Base-by-base conservation (phyloP, 2,113 vertebrate genomes). In the Paedocypris sp. region DNA sequence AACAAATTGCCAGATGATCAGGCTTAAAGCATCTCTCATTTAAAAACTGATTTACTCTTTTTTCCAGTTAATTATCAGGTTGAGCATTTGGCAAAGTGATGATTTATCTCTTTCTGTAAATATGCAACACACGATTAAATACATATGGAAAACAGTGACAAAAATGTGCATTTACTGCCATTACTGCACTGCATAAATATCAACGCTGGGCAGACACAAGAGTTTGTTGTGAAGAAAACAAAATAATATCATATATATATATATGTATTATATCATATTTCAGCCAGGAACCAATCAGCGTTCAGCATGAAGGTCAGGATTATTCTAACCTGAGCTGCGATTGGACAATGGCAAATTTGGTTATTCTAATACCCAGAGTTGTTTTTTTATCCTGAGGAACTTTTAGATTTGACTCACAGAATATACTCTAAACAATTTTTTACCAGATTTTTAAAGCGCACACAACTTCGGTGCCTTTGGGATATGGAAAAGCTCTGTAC, bases 401-500 rank as follows among this genome's bases (percentile, higher is more conserved):
- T n/a, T n/a, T n/a, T n/a, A n/a, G 53, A 19, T 53, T 31, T 31
- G 22, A 19, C 31, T 25, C 59, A 58, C 22, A 62, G 47, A 64
- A 64, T 69, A 53, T 60, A 70, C 32, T 53, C 50, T 53, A 29
- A 56, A 65, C 60, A 20, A 54, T 60, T 60, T 50, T 38, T n/a
- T 41, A 46, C 59, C 16, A 5, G 36, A 35, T 62, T 47, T 56
- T 64, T 60, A 26, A 57, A 57, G 68, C 57, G 61, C 62, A 61
- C 52, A 62, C 31, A 57, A 50, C 12, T 25, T 51, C 25, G 33
- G 41, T 41, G 43, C 25, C 16, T 57, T 43, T 52, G 28, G 33
- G 43, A 48, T 50, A 53, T 49, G 58, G 43, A 58, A 62, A 23
- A 62, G 63, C 45, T 57, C 43, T 64, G 36, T 72, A 51, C 50